Percentiles rank a stretch among this genome's conserved stretches.
Evolutionary conservation across 2,113 vertebrate genomes (phyloP).

Genomic region (Tichodroma muraria): DNA sequence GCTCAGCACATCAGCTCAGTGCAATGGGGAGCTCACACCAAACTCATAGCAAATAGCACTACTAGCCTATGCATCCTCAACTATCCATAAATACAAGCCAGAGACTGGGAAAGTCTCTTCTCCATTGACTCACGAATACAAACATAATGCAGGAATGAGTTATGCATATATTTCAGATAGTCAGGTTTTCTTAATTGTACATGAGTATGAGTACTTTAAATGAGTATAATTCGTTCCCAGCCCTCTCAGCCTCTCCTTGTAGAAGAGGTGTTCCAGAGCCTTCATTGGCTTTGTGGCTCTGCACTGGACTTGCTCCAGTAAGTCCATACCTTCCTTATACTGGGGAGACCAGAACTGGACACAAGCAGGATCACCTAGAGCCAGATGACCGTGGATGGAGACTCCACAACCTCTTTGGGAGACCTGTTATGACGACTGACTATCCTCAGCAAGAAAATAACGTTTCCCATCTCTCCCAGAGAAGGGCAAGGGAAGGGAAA

Average conservation of each 20-base stretch:
- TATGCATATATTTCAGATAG: background rate
- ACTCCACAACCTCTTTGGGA: background rate
- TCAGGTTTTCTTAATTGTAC: background rate
- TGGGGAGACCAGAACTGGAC: background rate
- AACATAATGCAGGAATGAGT: background rate
- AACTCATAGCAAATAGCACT: background rate
- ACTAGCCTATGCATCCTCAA: background rate
- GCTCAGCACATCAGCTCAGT: background rate
- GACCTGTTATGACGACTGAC: background rate
- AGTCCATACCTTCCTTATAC: background rate
- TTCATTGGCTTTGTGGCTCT: background rate
- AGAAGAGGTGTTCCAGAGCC: background rate
- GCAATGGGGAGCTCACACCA: background rate
- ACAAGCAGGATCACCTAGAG: background rate
- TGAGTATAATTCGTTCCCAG: background rate
- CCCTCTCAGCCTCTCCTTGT: background rate
- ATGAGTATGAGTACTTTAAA: background rate
- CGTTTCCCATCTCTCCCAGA: background rate
- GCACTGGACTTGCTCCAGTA: background rate
- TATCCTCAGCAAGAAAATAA: background rate
- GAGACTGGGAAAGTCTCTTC: background rate
- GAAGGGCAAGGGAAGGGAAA: background rate
- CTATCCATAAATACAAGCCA: background rate
- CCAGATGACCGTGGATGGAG: background rate
- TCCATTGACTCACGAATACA: rapidly evolving